These are phyloP conservation scores for Philaethria dido DNA, from an alignment of 2,888 invertebrate genomes.

Conservation along the genomic window DNA sequence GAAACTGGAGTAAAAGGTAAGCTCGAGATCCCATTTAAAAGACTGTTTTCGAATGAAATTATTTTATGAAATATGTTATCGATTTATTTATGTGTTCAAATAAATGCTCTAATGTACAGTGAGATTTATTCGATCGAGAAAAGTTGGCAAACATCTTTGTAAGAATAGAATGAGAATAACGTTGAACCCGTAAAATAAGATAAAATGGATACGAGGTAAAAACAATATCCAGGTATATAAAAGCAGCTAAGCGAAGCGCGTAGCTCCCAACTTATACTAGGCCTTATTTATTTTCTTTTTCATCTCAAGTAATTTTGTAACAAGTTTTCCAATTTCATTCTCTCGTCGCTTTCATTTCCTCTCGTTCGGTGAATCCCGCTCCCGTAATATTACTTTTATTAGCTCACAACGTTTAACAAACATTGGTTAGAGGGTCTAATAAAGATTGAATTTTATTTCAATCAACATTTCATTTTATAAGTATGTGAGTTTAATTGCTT, in stretches of 20 bases:
- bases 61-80: constrained; percentile 11
- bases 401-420: constrained; percentile 81
- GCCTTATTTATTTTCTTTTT: constrained; percentile 77
- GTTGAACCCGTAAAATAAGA: constrained; percentile 3
- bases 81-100: neutral
- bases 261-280: constrained; percentile 68
- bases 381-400: constrained; percentile 81
- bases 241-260: constrained; percentile 53
- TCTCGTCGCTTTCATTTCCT: constrained; percentile 82
- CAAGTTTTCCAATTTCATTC: constrained; percentile 84
- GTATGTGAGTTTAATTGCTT: constrained; percentile 3
- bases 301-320: constrained; percentile 77
- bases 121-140: neutral
- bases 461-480: constrained; percentile 54
- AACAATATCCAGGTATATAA: constrained; percentile 39
- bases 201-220: constrained; percentile 24
- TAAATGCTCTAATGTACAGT: constrained; percentile 6
- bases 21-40: constrained; percentile 49
- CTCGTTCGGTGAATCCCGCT: constrained; percentile 64
- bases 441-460: constrained; percentile 67
- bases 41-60: constrained; percentile 11
- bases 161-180: constrained; percentile 14
- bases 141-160: constrained; percentile 5
- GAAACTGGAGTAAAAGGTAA: constrained; percentile 84
- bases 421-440: constrained; percentile 77